These are phyloP conservation scores for Melitaea cinxia DNA, from an alignment of 1,140 invertebrate genomes.

Conservation along the genomic window DNA sequence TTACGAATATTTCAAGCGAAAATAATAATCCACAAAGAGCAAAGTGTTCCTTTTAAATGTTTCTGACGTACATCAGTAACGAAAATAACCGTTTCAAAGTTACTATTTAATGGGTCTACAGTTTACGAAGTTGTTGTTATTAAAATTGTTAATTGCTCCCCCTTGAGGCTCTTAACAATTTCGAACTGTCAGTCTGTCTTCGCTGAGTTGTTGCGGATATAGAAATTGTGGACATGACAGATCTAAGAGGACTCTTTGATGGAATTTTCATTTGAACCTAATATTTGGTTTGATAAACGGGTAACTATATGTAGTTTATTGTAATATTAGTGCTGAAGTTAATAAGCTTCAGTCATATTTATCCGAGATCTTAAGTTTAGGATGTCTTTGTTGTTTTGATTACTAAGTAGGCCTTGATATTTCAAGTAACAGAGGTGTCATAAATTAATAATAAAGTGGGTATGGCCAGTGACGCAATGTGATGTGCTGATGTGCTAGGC, in stretches of 20 bases:
- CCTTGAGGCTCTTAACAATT: conserved; percentile 36
- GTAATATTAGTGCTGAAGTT: too few relatives aligned
- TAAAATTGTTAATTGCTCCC: conserved; percentile 52
- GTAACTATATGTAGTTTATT: too few relatives aligned
- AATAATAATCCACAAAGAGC: not conserved
- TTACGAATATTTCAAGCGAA: not conserved
- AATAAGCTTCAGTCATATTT: too few relatives aligned
- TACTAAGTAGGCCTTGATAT: too few relatives aligned
- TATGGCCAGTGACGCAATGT: too few relatives aligned
- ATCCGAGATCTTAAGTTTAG: too few relatives aligned
- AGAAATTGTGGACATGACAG: conserved; percentile 34
- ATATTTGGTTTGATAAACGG: too few relatives aligned
- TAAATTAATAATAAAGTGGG: too few relatives aligned
- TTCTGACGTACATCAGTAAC: conserved; percentile 8
- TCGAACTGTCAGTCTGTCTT: conserved; percentile 48
- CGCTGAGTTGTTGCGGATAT: conserved; percentile 38
- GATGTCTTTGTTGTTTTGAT: too few relatives aligned
- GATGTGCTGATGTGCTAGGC: too few relatives aligned
- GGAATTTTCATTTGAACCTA: not conserved
- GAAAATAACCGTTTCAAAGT: conserved; percentile 19
- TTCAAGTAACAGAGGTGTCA: too few relatives aligned
- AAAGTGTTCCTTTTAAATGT: conserved; percentile 9
- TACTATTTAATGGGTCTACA: conserved; percentile 18
- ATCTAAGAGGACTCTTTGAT: not conserved
- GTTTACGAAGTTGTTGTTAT: conserved; percentile 28